Evolutionary conservation across 2,113 vertebrate species (phyloP), one percentile per base, ranked within the genome.

Genomic region (Globicephala melas): DNA sequence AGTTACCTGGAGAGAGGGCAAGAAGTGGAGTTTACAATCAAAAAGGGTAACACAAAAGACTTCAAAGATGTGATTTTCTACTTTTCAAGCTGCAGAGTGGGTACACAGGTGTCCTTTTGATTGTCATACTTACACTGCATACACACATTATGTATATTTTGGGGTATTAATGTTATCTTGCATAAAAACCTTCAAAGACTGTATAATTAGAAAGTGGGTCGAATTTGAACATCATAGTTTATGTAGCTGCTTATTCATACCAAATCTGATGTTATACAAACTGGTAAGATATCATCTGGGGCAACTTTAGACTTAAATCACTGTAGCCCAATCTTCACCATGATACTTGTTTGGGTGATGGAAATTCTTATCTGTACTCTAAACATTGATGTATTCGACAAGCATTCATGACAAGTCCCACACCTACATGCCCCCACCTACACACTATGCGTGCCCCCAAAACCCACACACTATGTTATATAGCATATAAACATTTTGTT

Each of bases 401-500:
- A 93, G 23, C 2, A 84, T 76, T 98, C 79, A 88, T 89, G 36
- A 23, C 41, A 65, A 71, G 28, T 47, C 17, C 23, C 79, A 3
- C 15, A 25, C 36, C 44, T 53, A 7, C n/a, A 17, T 14, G 7
- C 3, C 26, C 21, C 28, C 31, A 47, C 28, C 8, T 26, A 74
- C 33, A 58, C 3, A 18, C 15, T 53, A 53, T 53, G 15, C 15
- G 5, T 53, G 15, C 33, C 36, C 20, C 28, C 8, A 1, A 50
- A 25, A 23, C 18, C 21, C 47, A 68, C 25, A 44, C 31, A 53
- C 14, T 33, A 28, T 84, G 89, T 41, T 85, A 62, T 18, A 23
- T 12, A 95, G 67, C 71, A 68, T 77, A 98, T 95, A 90, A 91
- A 92, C 86, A 91, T 41, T 97, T 98, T 91, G 58, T 79, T 98